Evolutionary conservation across 2,797 vertebrate genomes (phyloP).

Genomic region (Mus caroli): DNA sequence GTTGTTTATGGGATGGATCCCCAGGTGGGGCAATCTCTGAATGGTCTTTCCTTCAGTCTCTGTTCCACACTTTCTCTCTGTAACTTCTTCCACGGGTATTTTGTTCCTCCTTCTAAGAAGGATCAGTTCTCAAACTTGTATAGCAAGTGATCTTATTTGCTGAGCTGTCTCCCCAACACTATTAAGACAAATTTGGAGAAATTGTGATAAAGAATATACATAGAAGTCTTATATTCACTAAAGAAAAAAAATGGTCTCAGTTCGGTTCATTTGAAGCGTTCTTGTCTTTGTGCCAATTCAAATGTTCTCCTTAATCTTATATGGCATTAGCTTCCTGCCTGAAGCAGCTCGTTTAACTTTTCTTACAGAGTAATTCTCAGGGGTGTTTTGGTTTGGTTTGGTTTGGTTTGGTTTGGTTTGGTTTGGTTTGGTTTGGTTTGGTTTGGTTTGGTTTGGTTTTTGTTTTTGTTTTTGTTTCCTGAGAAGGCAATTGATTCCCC

Average conservation of each 20-base stretch:
- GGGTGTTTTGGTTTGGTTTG: not conserved
- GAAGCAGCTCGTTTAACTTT: conserved; percentile 2
- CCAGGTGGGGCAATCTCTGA: too few relatives aligned
- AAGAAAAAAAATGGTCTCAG: not conserved
- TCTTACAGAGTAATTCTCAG: not conserved
- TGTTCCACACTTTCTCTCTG: too few relatives aligned
- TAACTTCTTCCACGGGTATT: too few relatives aligned
- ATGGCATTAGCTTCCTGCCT: conserved; percentile 21
- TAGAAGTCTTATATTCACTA: not conserved
- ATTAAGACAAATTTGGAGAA: not conserved
- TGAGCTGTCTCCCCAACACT: not conserved
- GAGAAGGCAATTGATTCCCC: conserved; percentile 9
- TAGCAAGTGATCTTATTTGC: not conserved
- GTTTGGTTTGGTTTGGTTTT: too few relatives aligned
- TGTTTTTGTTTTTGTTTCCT: not conserved
- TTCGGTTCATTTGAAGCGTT: conserved; percentile 36
- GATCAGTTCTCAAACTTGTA: not conserved
- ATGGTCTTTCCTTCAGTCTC: too few relatives aligned
- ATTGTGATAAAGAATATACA: not conserved
- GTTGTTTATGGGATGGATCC: too few relatives aligned
- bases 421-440: too few relatives aligned
- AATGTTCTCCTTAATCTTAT: not conserved
- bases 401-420: too few relatives aligned
- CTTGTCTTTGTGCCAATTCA: conserved; percentile 7
- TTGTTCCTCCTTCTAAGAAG: too few relatives aligned